Evolutionary conservation across 2,888 invertebrate species (phyloP), one percentile per base, ranked within the genome.

Genomic region (Saturnia pavonia): DNA sequence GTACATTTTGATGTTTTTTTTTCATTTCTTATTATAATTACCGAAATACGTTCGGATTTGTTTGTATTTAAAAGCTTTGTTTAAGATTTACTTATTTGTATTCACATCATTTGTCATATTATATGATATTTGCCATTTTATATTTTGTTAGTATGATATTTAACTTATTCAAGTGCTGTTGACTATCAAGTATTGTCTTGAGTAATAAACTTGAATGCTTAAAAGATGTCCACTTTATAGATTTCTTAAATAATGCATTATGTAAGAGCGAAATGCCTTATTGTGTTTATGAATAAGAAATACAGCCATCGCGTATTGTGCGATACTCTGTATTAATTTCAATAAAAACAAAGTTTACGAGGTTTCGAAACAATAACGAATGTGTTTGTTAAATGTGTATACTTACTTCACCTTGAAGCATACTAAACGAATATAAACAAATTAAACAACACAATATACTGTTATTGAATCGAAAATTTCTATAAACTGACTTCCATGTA

Each of bases 361-460:
- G 65, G 40, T 65, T 65, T 40, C 34, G 65, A 65, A 65, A 65
- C 65, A 65, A 65, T 65, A 40, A 40, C n/a, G 65, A 65, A 65
- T 25, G 65, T 65, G 34, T 63, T 63, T 22, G 22, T 54, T 54
- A 54, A 54, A 54, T 54, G 22, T 54, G 22, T 54, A 54, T 54
- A 54, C 8, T 63, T 65, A 40, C 40, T n/a, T 65, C 65, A 65
- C 65, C 65, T 65, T 65, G 65, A 40, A 65, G 19, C n/a, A 40
- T 65, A 40, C 65, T 40, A 65, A 65, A 65, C 40, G 40, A 65
- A 65, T 19, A 19, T 40, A 65, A 65, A 65, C 65, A 65, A 40
- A 65, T 40, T 40, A 34, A 63, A n/a, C 40, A 65, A 40, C 40
- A 65, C 40, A n/a, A n/a, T n/a, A 65, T 34, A 65, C 1, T 40